Evolutionary conservation across 2,113 vertebrate genomes (phyloP).

Genomic region (Platysternon megacephalum): DNA sequence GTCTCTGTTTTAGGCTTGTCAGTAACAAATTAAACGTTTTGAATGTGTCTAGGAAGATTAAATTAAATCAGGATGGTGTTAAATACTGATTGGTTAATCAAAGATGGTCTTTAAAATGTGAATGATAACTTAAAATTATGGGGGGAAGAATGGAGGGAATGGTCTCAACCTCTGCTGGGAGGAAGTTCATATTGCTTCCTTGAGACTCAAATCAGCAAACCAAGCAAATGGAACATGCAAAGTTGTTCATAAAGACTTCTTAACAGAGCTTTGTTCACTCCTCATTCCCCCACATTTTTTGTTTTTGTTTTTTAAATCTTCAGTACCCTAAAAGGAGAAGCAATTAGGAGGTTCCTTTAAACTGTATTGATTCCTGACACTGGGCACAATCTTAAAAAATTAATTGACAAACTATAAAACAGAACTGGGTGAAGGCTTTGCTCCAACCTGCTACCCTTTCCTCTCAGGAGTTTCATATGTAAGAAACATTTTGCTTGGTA

Average conservation of each 20-base stretch:
- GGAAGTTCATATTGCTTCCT: background rate
- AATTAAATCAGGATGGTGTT: background rate
- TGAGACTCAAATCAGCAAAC: background rate
- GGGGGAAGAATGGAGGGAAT: background rate
- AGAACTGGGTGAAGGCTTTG: background rate
- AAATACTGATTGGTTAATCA: background rate
- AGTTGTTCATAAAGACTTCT: background rate
- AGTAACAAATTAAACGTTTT: background rate
- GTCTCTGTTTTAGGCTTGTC: background rate
- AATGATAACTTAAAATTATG: background rate
- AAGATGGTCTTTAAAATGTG: background rate
- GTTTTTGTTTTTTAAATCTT: background rate
- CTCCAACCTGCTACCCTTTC: background rate
- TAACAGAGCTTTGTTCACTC: slow-evolving; percentile 8
- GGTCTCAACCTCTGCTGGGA: background rate
- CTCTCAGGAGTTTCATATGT: background rate
- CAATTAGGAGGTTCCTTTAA: background rate
- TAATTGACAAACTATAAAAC: background rate
- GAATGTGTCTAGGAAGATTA: background rate
- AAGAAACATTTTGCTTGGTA: background rate
- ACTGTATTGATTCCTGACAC: background rate
- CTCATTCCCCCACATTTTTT: background rate
- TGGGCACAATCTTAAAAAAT: background rate
- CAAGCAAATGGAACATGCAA: background rate
- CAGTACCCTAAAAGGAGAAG: background rate